Conservation (phyloP, 2,797 vertebrate genomes). For the Hoplostethus atlanticus region DNA sequence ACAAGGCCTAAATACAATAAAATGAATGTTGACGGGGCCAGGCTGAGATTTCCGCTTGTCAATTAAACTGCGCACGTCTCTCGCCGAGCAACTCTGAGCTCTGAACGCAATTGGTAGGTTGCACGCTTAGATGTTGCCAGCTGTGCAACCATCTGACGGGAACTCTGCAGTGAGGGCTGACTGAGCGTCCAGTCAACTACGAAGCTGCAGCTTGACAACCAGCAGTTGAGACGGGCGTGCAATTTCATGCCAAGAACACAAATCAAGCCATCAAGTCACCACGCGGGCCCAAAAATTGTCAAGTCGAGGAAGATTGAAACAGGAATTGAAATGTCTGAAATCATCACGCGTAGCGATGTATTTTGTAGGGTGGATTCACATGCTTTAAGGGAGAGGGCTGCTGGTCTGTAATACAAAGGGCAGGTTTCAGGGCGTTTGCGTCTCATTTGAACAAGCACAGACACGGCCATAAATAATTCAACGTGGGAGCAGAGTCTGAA, state of each 20-base stretch:
- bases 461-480: slow-evolving; percentile 86
- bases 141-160: background rate
- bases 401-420: slow-evolving; percentile 58
- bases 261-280: background rate
- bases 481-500: slow-evolving; percentile 59
- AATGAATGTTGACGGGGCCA: background rate
- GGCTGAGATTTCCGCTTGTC: background rate
- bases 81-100: background rate
- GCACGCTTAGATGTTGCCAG: background rate
- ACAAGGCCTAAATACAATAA: too few relatives aligned
- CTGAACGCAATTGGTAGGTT: background rate
- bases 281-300: background rate
- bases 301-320: background rate
- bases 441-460: slow-evolving; percentile 77
- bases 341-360: background rate
- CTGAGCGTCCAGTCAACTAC: background rate
- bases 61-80: too few relatives aligned
- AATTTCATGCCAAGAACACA: slow-evolving; percentile 1
- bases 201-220: background rate
- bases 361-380: background rate
- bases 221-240: background rate
- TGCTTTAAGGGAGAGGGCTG: slow-evolving; percentile 12
- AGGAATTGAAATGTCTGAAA: background rate
- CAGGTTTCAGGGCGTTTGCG: slow-evolving; percentile 62
- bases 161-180: background rate